Evolutionary conservation across 1,140 invertebrate species (phyloP).

Genomic region (Leptinotarsa undecemlineata): DNA sequence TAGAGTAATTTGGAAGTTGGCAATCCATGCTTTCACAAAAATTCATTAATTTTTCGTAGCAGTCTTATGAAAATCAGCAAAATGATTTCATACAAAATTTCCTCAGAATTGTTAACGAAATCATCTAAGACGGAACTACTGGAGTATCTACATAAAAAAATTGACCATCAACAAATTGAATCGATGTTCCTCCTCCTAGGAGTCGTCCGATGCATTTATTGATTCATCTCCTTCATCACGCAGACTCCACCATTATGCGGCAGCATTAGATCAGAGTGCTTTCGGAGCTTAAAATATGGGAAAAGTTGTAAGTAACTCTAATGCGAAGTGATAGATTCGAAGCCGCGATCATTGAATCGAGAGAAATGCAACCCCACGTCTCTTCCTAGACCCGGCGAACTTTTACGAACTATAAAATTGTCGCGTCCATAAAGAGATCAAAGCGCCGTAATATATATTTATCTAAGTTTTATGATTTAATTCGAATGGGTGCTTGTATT

Average conservation of each 20-base stretch:
- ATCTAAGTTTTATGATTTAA: constrained; percentile 51
- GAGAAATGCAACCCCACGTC: constrained; percentile 32
- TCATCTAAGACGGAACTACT: too few relatives aligned
- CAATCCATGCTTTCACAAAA: too few relatives aligned
- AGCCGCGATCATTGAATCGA: constrained; percentile 51
- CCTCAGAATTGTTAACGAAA: too few relatives aligned
- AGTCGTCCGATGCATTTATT: constrained; percentile 37
- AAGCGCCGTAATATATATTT: constrained; percentile 49
- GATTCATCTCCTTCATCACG: constrained; percentile 39
- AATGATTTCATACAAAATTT: too few relatives aligned
- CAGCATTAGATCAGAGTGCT: constrained; percentile 44
- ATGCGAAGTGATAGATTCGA: constrained; percentile 50
- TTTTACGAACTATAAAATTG: constrained; percentile 52
- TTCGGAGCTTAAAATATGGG: constrained; percentile 50
- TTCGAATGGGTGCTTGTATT: constrained; percentile 48
- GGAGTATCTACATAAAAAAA: too few relatives aligned
- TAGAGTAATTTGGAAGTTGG: too few relatives aligned
- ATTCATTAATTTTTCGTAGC: too few relatives aligned
- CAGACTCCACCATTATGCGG: constrained; percentile 40
- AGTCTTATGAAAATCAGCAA: too few relatives aligned
- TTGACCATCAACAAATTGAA: constrained; percentile 35
- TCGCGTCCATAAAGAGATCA: constrained; percentile 51
- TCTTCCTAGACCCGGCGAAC: constrained; percentile 29
- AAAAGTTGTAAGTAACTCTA: constrained; percentile 52
- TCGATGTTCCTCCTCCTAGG: not conserved